Evolutionary conservation across 2,888 invertebrate genomes (phyloP).

Genomic region (Cactoblastis cactorum): DNA sequence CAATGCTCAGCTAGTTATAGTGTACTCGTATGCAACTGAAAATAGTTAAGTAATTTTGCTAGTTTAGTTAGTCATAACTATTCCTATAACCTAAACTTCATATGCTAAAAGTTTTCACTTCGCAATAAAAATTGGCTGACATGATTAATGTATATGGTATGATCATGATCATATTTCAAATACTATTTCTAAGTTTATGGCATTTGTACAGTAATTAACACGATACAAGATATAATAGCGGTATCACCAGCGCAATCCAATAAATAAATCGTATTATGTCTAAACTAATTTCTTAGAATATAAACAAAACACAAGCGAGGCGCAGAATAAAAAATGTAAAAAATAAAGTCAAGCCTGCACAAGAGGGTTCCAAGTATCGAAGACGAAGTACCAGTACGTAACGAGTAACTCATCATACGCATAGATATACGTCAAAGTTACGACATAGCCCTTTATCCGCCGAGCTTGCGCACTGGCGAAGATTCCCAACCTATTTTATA

Average conservation of each 20-base stretch:
- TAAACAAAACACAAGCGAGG: slow-evolving; percentile 16
- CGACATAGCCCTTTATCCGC: slow-evolving; percentile 35
- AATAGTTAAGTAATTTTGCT: no score
- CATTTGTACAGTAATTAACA: no score
- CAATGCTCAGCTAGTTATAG: neutral
- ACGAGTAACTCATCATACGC: slow-evolving; percentile 29
- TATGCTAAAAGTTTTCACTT: no score
- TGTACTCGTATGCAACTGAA: neutral
- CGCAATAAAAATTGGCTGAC: no score
- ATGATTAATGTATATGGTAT: no score
- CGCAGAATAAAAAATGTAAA: slow-evolving; percentile 16
- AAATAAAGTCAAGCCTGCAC: slow-evolving; percentile 19
- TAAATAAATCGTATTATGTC: slow-evolving; percentile 22
- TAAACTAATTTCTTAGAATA: slow-evolving; percentile 23
- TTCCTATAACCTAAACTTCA: no score
- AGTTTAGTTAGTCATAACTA: no score
- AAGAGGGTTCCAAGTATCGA: slow-evolving; percentile 20
- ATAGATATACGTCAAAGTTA: slow-evolving; percentile 33
- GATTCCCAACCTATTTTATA: slow-evolving; percentile 45
- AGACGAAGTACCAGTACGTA: slow-evolving; percentile 29
- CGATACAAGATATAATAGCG: no score
- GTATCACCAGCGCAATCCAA: slow-evolving; percentile 15
- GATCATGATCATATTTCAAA: no score
- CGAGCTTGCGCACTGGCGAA: slow-evolving; percentile 48
- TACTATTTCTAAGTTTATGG: no score